A percentile compares a stretch with the other conserved stretches of the same genome.
Evolutionary conservation across 1,140 invertebrate species (phyloP).

Genomic region (Lepidotrigona ventralis): DNA sequence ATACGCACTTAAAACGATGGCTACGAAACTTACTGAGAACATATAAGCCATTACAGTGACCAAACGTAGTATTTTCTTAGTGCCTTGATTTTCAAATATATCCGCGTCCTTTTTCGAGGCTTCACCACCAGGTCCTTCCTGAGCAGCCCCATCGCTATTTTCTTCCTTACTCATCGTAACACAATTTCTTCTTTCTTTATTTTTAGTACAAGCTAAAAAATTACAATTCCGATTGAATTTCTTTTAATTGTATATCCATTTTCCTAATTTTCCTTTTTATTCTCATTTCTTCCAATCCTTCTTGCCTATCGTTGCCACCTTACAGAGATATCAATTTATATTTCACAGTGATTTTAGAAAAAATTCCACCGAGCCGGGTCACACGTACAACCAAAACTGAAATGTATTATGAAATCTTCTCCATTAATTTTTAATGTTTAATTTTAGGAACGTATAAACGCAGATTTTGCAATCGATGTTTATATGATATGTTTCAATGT

Average conservation of each 20-base stretch:
- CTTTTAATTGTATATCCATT: neutral
- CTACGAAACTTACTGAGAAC: conserved; percentile 89
- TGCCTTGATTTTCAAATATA: conserved; percentile 74
- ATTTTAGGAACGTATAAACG: neutral
- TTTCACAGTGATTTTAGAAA: neutral
- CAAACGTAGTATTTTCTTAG: conserved; percentile 84
- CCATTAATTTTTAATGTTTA: neutral
- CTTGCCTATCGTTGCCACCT: neutral
- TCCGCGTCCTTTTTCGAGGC: conserved; percentile 64
- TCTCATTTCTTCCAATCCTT: neutral
- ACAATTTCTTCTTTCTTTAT: neutral
- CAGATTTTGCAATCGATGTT: neutral
- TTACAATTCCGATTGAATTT: neutral
- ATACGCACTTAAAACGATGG: conserved; percentile 89
- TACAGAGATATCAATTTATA: neutral
- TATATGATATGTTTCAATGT: neutral
- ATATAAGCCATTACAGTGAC: conserved; percentile 91
- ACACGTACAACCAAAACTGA: neutral
- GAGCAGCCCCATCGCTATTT: neutral
- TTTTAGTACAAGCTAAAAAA: neutral
- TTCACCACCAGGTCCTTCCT: conserved; percentile 31
- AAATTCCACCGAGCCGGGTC: neutral
- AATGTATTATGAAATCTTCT: neutral
- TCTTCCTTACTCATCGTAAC: conserved; percentile 63
- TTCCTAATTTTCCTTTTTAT: neutral